Conservation (phyloP, 1,140 invertebrate species). For the Diachasmimorpha longicaudata region DNA sequence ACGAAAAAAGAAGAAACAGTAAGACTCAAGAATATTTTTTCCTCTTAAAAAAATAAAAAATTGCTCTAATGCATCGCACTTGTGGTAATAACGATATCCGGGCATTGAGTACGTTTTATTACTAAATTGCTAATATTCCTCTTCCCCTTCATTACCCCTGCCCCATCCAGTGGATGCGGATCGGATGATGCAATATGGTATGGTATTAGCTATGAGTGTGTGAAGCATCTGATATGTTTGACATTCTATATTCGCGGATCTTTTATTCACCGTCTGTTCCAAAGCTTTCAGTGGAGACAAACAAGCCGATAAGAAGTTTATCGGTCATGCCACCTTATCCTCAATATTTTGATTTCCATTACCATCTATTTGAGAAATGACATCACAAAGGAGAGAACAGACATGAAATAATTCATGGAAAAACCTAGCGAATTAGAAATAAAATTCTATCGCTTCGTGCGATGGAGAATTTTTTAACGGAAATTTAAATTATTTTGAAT, state of each 20-base stretch:
- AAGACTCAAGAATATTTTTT: no score
- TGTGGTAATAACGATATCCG: neutral
- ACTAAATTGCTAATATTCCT: neutral
- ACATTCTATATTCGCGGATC: no score
- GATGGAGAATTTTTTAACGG: no score
- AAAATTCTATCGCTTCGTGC: no score
- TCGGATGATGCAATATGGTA: neutral
- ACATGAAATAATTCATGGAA: no score
- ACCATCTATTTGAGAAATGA: neutral
- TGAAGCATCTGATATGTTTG: no score
- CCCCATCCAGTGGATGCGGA: neutral
- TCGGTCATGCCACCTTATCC: neutral
- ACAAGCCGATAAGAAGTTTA: neutral
- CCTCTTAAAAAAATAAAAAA: neutral
- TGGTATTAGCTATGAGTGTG: neutral
- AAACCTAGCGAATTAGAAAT: no score
- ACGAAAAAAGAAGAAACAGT: no score
- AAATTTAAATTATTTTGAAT: no score
- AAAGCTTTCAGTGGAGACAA: neutral
- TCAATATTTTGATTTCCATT: constrained; percentile 18
- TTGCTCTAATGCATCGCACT: neutral
- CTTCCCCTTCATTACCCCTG: neutral
- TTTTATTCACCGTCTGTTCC: neutral
- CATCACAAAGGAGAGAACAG: no score
- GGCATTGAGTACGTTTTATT: neutral